These are phyloP conservation scores for Palythoa heliodiscus DNA, from an alignment of 92 coral and sea anemone genomes.

Conservation along the genomic window DNA sequence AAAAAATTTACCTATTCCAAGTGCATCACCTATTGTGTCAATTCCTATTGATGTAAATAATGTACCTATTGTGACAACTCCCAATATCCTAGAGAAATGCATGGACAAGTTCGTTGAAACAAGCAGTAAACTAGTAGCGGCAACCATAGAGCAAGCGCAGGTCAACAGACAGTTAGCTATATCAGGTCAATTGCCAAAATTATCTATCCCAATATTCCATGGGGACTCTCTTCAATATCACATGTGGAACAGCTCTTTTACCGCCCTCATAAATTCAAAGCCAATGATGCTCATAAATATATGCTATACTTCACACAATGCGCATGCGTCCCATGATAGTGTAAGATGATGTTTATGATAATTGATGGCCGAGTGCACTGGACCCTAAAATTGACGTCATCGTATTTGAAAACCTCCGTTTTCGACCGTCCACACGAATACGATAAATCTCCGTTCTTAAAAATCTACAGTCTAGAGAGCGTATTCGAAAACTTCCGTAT, in stretches of 20 bases:
- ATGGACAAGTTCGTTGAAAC: slow-evolving; percentile 1
- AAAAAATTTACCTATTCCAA: neutral
- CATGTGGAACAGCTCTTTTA: slow-evolving; percentile 51
- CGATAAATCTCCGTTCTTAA: too few species aligned
- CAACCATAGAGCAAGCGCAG: slow-evolving; percentile 32
- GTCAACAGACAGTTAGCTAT: slow-evolving; percentile 23
- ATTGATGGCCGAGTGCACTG: too few species aligned
- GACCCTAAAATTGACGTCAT: too few species aligned
- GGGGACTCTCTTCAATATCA: slow-evolving; percentile 68
- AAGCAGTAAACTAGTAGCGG: slow-evolving; percentile 32
- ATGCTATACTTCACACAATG: too few species aligned
- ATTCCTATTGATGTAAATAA: slow-evolving; percentile 12
- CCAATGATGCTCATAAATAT: slow-evolving; percentile 50
- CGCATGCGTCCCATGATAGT: too few species aligned
- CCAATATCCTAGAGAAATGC: slow-evolving; percentile 3
- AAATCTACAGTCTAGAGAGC: too few species aligned
- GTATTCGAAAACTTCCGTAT: too few species aligned
- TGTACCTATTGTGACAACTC: neutral
- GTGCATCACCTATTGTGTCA: neutral
- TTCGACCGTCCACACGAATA: too few species aligned
- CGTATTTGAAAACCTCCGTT: too few species aligned
- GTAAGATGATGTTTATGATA: too few species aligned
- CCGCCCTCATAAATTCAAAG: slow-evolving; percentile 45
- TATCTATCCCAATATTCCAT: slow-evolving; percentile 53
- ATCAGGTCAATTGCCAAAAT: slow-evolving; percentile 20